Base-by-base conservation (phyloP, 35 echinoderm and acorn worm genomes). In the Apostichopus japonicus region DNA sequence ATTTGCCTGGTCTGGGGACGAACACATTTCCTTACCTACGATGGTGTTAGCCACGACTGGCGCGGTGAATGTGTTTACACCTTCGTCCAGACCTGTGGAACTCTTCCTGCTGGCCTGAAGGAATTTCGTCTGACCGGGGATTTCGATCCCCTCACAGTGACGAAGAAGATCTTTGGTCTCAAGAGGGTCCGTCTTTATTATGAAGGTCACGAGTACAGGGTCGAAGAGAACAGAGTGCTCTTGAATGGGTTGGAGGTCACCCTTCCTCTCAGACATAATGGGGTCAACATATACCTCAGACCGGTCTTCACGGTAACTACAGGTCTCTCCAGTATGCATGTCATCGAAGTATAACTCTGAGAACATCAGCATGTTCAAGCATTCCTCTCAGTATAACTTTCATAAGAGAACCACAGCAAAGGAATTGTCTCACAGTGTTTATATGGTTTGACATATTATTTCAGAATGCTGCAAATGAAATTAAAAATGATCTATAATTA, bases 21-120 rank as follows among this genome's bases (percentile, higher is more conserved):
- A 22, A 79, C 84, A 53, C 93, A 94, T 54, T 94, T 89, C 56
- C 56, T 67, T 24, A 94, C 86, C 22, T 94, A 77, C 56, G 93
- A 94, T 70, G 79, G 93, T 19, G 54, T 72, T 0, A 82, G 58
- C 23, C 82, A 90, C 55, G 93, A 94, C 24, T 94, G 78, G 78
- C 63, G 87, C 19, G 93, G 93, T 25, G 77, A 89, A 5, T 94
- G 93, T 22, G 54, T 79, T 8, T 94, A 94, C n/a, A 90, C 86
- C 16, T 72, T 94, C 44, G 82, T 88, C 11, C 65, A 56, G 62
- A 79, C 86, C 22, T 94, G 93, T 73, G 55, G 86, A 53, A 52
- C 6, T 63, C 14, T 72, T 0, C 10, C 59, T 5, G 25, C 71
- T 1, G 67, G 62, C 56, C 61, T 89, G 16, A 51, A 59, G 17